Conservation (phyloP, 1,140 invertebrate genomes). For the Zaprionus ghesquierei region DNA sequence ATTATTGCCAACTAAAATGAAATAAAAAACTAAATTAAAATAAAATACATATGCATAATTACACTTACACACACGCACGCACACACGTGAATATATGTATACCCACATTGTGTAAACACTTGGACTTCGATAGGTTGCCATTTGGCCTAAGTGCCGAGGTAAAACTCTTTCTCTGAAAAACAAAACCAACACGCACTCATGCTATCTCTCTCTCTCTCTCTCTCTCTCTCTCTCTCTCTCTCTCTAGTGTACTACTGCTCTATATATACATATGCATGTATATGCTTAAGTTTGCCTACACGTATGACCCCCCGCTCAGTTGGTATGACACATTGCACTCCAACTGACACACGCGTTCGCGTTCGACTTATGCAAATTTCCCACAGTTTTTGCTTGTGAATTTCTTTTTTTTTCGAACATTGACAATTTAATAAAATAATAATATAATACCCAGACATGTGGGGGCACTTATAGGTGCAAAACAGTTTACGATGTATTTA, state of each 20-base stretch:
- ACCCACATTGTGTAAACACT: background rate
- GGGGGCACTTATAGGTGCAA: too few relatives aligned
- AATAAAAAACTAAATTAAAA: conserved; percentile 77
- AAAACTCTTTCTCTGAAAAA: conserved; percentile 49
- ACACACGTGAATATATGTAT: background rate
- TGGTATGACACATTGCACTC: background rate
- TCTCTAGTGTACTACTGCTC: background rate
- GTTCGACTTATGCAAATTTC: conserved; percentile 59
- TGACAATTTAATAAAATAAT: conserved; percentile 48
- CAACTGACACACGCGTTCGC: too few relatives aligned
- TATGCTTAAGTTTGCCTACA: background rate
- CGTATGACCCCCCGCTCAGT: conserved; percentile 3
- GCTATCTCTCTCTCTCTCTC: background rate
- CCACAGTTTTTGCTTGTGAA: conserved; percentile 39
- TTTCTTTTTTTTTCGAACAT: conserved; percentile 6
- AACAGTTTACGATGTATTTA: too few relatives aligned
- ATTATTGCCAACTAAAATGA: conserved; percentile 81
- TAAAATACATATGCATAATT: conserved; percentile 50
- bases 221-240: background rate
- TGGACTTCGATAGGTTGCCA: conserved; percentile 31
- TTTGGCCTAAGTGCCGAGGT: conserved; percentile 45
- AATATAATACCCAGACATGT: conserved; percentile 41
- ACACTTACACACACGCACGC: conserved; percentile 8
- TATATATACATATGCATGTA: background rate
- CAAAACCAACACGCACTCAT: conserved; percentile 37